Conservation (phyloP, 2,113 vertebrate species). For the Lathamus discolor region DNA sequence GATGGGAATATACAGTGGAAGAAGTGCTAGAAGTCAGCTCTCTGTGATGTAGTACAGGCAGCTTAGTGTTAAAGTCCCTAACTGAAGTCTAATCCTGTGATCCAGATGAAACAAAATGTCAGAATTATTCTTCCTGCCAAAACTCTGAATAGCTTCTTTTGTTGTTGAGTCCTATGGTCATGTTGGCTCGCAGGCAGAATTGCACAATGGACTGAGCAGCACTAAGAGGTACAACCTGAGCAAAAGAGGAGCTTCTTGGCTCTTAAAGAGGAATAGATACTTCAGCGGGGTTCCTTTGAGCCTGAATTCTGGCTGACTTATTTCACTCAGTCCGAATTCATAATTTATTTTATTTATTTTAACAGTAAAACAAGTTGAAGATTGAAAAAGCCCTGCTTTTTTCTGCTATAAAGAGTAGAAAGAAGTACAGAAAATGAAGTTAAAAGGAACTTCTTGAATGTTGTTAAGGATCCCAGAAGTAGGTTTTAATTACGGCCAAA, state of each 20-base stretch:
- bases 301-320: background rate
- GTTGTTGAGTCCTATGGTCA: background rate
- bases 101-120: constrained; percentile 17
- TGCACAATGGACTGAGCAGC: background rate
- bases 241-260: background rate
- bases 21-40: background rate
- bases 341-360: background rate
- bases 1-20: background rate
- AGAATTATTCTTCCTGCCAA: constrained; percentile 15
- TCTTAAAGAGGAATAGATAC: background rate
- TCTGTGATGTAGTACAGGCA: background rate
- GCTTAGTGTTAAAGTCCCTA: background rate
- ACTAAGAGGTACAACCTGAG: background rate
- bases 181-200: background rate
- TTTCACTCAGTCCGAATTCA: background rate
- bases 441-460: constrained; percentile 13
- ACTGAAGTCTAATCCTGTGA: background rate
- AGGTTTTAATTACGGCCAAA: constrained; percentile 44
- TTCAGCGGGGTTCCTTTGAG: background rate
- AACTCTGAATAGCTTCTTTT: constrained; percentile 43
- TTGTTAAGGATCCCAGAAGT: constrained; percentile 36
- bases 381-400: background rate
- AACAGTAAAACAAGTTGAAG: background rate
- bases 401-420: background rate
- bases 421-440: background rate